Evolutionary conservation across 2,113 vertebrate species (phyloP).

Genomic region (Limanda limanda): DNA sequence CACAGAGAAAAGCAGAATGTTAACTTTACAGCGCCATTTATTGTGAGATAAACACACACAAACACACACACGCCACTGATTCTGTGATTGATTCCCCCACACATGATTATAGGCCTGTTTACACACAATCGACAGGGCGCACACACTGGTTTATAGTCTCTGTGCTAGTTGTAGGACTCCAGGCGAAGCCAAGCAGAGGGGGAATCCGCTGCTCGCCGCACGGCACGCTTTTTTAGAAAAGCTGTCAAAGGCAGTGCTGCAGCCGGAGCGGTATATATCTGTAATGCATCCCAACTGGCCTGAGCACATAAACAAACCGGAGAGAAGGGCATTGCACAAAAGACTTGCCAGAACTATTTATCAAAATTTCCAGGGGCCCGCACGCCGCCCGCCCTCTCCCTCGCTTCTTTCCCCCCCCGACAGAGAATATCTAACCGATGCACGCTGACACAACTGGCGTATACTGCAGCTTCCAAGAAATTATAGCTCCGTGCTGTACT

Average conservation of each 20-base stretch:
- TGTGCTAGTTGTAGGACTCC: constrained; percentile 11
- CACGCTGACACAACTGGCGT: constrained; percentile 62
- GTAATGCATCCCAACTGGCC: constrained; percentile 54
- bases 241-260: no score
- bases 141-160: background rate
- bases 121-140: background rate
- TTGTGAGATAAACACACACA: constrained; percentile 5
- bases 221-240: no score
- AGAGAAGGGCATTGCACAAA: constrained; percentile 29
- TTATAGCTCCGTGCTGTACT: constrained; percentile 44
- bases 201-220: background rate
- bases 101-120: constrained; percentile 2
- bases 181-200: constrained; percentile 4
- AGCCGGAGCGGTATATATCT: constrained; percentile 32
- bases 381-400: constrained; percentile 24
- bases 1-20: constrained; percentile 37
- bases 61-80: background rate
- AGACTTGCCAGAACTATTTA: constrained; percentile 64
- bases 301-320: constrained; percentile 63
- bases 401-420: background rate
- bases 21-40: constrained; percentile 62
- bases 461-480: constrained; percentile 46
- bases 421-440: constrained; percentile 43
- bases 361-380: constrained; percentile 39
- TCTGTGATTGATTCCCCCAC: constrained; percentile 20